These are phyloP conservation scores for Oenanthe melanoleuca DNA, from an alignment of 2,113 vertebrate genomes.

Conservation along the genomic window DNA sequence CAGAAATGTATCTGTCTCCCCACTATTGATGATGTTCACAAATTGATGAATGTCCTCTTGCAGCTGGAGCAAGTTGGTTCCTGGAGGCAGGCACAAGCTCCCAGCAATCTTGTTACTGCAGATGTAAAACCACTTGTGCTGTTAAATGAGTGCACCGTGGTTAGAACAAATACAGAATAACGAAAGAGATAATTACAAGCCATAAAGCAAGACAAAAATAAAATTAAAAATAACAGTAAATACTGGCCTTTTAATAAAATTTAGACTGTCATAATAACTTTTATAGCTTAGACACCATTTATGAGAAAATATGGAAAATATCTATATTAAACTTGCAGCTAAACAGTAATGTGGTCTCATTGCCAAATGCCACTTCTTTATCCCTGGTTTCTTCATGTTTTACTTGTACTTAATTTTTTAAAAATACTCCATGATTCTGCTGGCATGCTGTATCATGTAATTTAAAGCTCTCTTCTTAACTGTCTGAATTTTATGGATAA, in stretches of 20 bases:
- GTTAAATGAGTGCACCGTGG: neutral
- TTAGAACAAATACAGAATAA: neutral
- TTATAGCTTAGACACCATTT: neutral
- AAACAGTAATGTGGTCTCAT: neutral
- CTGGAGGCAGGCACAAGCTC: neutral
- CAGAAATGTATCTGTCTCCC: neutral
- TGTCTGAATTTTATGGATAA: neutral
- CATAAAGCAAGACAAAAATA: neutral
- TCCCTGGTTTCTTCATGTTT: neutral
- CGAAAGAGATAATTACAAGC: neutral
- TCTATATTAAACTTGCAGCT: neutral
- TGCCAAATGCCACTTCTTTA: neutral
- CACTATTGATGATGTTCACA: neutral
- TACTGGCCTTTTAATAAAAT: accelerated
- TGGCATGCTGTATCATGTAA: neutral
- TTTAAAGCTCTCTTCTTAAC: neutral
- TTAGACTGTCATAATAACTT: neutral
- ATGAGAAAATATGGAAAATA: neutral
- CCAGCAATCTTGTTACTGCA: neutral
- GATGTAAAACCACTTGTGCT: neutral
- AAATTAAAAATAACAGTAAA: neutral
- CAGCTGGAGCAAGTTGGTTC: neutral
- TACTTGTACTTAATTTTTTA: neutral
- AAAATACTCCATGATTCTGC: neutral
- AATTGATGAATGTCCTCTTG: neutral